Evolutionary conservation across 2,888 invertebrate genomes (phyloP), one percentile per base, ranked within the genome.

Genomic region (Idaea aversata): DNA sequence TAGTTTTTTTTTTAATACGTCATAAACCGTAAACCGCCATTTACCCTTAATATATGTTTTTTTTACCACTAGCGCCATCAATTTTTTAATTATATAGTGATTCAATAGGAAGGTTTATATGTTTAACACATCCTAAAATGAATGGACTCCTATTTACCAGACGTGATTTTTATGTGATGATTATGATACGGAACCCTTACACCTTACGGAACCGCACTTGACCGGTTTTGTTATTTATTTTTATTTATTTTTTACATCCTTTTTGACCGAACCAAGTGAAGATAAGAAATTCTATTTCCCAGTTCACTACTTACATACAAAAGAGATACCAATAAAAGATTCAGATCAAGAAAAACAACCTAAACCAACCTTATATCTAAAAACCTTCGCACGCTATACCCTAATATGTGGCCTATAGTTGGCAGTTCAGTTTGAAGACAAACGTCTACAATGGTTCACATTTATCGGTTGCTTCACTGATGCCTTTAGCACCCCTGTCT

Each of bases 241-340:
- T 25, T 25, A 3, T 25, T 25, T 25, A 2, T 3, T 25, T 25
- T 47, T 47, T 47, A n/a, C 47, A 47, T 10, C 47, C 47, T 4
- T 47, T 47, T 13, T 10, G 13, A 47, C 6, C 10, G 47, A 10
- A 47, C 10, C 5, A 13, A 13, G 47, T 4, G 47, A 36, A 36
- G 36, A 47, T 47, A 47, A 47, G 47, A 47, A 47, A 47, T 47
- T 47, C 47, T 47, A 47, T 47, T 47, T 78, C 69, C 67, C 71
- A 75, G 77, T 77, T 47, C 47, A 10, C 47, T 13, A 13, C 47
- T 47, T 47, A 47, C 47, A 47, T 47, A 47, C 47, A 47, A 47
- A 47, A 47, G 47, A 47, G 47, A 47, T 47, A 7, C 47, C 47
- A 47, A 47, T 47, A 47, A 47, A 7, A 47, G 47, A 47, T 47